Evolutionary conservation across 2,797 vertebrate species (phyloP), one percentile per base, ranked within the genome.

Genomic region (Triplophysa bombifrons): DNA sequence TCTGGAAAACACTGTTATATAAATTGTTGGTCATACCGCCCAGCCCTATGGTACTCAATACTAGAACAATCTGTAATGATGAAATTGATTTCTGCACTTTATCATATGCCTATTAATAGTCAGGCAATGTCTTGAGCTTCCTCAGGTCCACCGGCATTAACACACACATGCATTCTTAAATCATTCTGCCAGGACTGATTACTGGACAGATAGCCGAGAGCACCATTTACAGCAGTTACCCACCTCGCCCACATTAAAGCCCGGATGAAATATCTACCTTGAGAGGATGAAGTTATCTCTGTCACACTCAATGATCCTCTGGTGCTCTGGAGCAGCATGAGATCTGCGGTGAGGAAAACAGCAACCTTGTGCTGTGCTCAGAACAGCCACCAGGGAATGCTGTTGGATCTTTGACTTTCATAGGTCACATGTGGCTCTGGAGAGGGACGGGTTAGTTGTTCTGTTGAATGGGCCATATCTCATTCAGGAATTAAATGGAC

Each of bases 321-420:
- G 16, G 27, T 55, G 27, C 34, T 25, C 68, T 56, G 16, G 64
- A 65, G 27, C 58, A 77, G 2, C 2, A 8, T 22, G 20, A 51
- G 50, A 53, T 13, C 5, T 14, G 72, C 74, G 56, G 74, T 50
- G 58, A 86, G 85, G 22, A 50, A 0, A 0, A 74, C 14, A 44
- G 19, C 75, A 72, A 61, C 58, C 50, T 19, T 41, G 74, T 89
- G 87, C 83, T 80, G 72, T 90, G 90, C 80, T 60, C 69, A 58
- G 10, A 73, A 65, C 51, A 73, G 73, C 91, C 93, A 93, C 91
- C 91, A 93, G 90, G 89, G 88, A 86, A 58, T 87, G 89, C 90
- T 91, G 76, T 92, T 90, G 90, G 87, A 87, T 90, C 84, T 90
- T 64, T 80, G 48, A 76, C 66, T 82, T 86, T 83, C 63, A 71